Base-by-base conservation (phyloP, 1,140 invertebrate species). In the Nebria ingens region DNA sequence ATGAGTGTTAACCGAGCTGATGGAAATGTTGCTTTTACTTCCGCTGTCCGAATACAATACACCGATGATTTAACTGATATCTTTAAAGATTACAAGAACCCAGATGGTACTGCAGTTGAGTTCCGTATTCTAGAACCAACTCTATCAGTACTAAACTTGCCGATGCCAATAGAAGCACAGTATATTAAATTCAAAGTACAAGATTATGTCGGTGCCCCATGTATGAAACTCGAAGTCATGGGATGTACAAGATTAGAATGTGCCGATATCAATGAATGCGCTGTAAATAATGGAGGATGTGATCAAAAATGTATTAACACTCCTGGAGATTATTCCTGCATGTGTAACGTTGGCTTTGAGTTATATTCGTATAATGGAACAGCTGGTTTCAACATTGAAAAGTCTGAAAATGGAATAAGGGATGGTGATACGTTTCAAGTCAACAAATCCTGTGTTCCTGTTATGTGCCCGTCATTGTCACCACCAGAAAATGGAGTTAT, bases 381-480 rank as follows among this genome's bases (percentile, higher is more conserved):
- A 1, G 89, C 91, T 59, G 92, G 91, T n/a, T 97, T 86, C 61
- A 65, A 73, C 20, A 81, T 98, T 59, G 87, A 89, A 63, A 74
- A 75, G 58, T 84, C 81, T 11, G 96, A 98, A 78, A 85, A 82
- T 56, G 96, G 96, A 4, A 73, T 85, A 59, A 74, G 88, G 60
- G 88, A 93, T 66, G 89, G 90, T 2, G 94, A 98, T 71, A 78
- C 83, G 1, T 91, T 89, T 70, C 86, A 93, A 68, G 79, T 89
- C 58, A 97, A 97, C 68, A 97, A 97, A 75, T 95, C 93, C 15
- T 97, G 93, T 71, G 93, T 97, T 23, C 87, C 89, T 0, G 78
- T 93, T 1, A 91, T 93, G 86, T 98, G 94, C 65, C 86, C 92
- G 9, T 66, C 73, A 2, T 66, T 97, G 17, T 67, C 72, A n/a